Evolutionary conservation across 2,113 vertebrate species (phyloP).

Genomic region (Mugil cephalus): DNA sequence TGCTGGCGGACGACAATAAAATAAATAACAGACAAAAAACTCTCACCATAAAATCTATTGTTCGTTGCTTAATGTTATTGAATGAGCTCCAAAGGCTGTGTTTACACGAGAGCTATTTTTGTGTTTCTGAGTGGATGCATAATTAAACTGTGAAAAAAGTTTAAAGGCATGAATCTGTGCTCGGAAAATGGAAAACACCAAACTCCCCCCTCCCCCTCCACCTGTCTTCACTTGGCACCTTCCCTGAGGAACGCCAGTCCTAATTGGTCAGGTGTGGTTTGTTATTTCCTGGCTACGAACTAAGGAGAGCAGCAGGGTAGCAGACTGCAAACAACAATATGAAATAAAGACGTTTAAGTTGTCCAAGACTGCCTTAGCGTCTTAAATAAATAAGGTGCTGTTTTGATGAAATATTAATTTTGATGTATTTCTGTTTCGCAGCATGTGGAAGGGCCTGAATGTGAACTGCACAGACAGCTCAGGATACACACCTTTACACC

Average conservation of each 20-base stretch:
- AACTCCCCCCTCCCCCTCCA: neutral
- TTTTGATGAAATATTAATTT: neutral
- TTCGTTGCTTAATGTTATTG: neutral
- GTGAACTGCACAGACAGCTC: conserved; percentile 96
- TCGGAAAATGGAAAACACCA: neutral
- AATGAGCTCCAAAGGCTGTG: neutral
- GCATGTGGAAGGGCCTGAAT: conserved; percentile 96
- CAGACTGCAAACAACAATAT: neutral
- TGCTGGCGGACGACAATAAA: neutral
- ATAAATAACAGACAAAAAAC: neutral
- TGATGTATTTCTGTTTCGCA: conserved; percentile 78
- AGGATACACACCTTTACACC: conserved; percentile 94
- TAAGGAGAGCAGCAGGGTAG: too few relatives aligned
- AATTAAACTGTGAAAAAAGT: neutral
- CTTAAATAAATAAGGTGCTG: too few relatives aligned
- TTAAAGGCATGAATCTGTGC: neutral
- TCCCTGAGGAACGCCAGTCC: neutral
- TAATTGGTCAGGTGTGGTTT: conserved; percentile 10
- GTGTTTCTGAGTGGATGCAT: conserved; percentile 6
- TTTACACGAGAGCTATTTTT: neutral
- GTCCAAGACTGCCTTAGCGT: neutral
- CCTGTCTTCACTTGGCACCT: neutral
- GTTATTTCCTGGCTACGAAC: neutral
- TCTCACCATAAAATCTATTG: neutral
- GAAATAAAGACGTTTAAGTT: neutral